Evolutionary conservation across 2,797 vertebrate species (phyloP).

Genomic region (Acanthurus leucopareius): DNA sequence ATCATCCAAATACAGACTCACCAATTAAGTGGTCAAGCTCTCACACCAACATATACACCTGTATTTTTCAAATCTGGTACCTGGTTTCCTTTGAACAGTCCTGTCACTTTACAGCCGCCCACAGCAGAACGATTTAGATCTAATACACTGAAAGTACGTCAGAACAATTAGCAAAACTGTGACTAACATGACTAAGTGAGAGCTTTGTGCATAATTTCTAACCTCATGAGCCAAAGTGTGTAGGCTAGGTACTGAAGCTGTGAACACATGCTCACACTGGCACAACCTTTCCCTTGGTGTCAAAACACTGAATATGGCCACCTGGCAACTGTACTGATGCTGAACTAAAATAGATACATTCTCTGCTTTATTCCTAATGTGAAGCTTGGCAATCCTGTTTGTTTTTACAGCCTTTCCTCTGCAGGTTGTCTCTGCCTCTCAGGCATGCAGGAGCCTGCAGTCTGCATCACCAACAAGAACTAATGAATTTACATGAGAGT

Average conservation of each 20-base stretch:
- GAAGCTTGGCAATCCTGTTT: not conserved
- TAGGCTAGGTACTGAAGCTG: conserved; percentile 26
- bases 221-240: conserved; percentile 34
- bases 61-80: not conserved
- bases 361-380: not conserved
- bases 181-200: conserved; percentile 18
- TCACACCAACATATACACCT: not conserved
- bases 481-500: conserved; percentile 59
- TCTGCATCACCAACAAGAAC: conserved; percentile 16
- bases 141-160: conserved; percentile 25
- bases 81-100: not conserved
- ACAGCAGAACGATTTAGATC: not conserved
- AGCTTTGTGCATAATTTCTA: conserved; percentile 30
- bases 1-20: not conserved
- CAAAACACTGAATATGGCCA: conserved; percentile 41
- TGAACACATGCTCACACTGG: conserved; percentile 35
- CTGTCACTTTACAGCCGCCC: not conserved
- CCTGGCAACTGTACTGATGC: conserved; percentile 16
- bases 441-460: conserved; percentile 5
- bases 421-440: not conserved
- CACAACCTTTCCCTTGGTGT: conserved; percentile 41
- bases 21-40: not conserved
- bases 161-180: conserved; percentile 24
- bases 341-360: not conserved
- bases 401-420: not conserved